phyloP scores from a whole-genome alignment of 2,888 invertebrate genomes.

The Campoplex nolae region DNA sequence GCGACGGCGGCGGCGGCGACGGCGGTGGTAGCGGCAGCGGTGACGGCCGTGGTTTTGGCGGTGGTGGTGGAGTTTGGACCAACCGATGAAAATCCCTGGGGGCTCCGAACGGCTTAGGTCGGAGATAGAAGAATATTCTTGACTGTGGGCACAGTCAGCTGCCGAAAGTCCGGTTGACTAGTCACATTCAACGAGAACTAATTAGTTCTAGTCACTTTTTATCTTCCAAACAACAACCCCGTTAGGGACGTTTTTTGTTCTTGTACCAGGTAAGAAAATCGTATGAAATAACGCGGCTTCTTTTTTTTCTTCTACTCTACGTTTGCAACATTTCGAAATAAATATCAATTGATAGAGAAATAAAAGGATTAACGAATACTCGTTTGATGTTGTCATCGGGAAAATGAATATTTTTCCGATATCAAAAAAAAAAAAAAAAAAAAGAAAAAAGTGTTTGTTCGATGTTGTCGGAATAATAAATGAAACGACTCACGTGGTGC shows the following conservation, averaged over 20 bases:
- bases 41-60: constrained; percentile 29
- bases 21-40: constrained; percentile 18
- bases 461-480: background rate
- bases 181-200: constrained; percentile 82
- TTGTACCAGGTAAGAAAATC: constrained; percentile 61
- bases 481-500: background rate
- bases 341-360: background rate
- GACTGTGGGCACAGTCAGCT: constrained; percentile 88
- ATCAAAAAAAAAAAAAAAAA: background rate
- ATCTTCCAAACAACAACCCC: constrained; percentile 34
- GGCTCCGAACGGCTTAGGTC: constrained; percentile 48
- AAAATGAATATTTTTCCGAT: background rate
- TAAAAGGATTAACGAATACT: background rate
- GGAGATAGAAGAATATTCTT: constrained; percentile 69
- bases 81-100: constrained; percentile 58
- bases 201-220: constrained; percentile 68
- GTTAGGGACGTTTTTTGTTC: constrained; percentile 32
- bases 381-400: background rate
- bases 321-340: background rate
- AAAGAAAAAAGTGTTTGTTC: background rate
- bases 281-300: background rate
- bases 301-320: background rate
- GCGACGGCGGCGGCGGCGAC: constrained; percentile 24
- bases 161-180: constrained; percentile 86
- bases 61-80: constrained; percentile 30